A percentile compares a stretch with the other conserved stretches of the same genome.
phyloP scores from a whole-genome alignment of 1,140 invertebrate genomes.

The Drosophila funebris region DNA sequence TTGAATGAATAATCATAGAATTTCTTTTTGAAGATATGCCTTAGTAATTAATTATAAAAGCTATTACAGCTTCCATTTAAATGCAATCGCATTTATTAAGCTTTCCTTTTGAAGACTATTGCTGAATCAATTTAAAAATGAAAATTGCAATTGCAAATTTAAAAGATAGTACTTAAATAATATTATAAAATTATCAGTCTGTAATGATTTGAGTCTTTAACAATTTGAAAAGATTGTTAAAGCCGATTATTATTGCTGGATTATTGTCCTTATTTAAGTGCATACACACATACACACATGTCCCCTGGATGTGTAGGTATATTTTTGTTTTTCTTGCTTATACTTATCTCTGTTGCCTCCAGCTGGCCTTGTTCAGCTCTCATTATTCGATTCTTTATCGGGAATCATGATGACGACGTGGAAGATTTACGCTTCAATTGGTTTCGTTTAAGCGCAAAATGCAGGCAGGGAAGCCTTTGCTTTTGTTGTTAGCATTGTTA shows the following conservation, averaged over 20 bases:
- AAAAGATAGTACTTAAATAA: too few species aligned
- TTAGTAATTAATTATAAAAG: too few species aligned
- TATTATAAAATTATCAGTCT: too few species aligned
- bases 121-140: too few species aligned
- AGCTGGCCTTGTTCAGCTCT: slow-evolving; percentile 26
- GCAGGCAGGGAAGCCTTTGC: slow-evolving; percentile 48
- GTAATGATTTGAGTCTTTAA: too few species aligned
- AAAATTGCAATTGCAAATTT: too few species aligned
- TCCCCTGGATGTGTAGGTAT: background rate
- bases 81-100: too few species aligned
- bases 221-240: background rate
- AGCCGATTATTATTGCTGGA: slow-evolving; percentile 1
- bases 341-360: background rate
- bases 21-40: too few species aligned
- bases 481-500: background rate
- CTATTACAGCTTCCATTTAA: too few species aligned
- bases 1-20: too few species aligned
- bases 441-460: slow-evolving; percentile 74
- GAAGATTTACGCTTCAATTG: slow-evolving; percentile 80
- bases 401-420: slow-evolving; percentile 43
- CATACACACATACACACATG: background rate
- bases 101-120: too few species aligned
- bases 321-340: slow-evolving; percentile 3
- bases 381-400: slow-evolving; percentile 64
- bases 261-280: slow-evolving; percentile 2